Percentiles rank a stretch among this genome's conserved stretches.
Evolutionary conservation across 1,140 invertebrate species (phyloP).

Genomic region (Onthophagus taurus): DNA sequence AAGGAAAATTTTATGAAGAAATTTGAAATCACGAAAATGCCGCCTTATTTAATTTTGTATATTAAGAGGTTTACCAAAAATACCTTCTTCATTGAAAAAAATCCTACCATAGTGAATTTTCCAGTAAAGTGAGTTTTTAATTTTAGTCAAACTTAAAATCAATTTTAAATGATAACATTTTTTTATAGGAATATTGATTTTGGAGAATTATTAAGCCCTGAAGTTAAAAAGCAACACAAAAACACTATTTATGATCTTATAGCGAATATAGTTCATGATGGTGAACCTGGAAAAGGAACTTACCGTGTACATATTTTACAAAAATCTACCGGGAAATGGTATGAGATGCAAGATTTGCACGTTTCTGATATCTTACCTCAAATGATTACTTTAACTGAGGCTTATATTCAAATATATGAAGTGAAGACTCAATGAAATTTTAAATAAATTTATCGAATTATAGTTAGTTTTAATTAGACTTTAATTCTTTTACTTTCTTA

Average conservation of each 20-base stretch:
- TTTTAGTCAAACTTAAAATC: too few relatives aligned
- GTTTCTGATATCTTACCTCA: conserved; percentile 96
- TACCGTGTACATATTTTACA: conserved; percentile 95
- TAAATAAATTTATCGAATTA: too few relatives aligned
- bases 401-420: conserved; percentile 88
- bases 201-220: conserved; percentile 85
- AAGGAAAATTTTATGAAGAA: conserved; percentile 97
- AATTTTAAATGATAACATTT: conserved; percentile 18
- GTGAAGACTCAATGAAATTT: too few relatives aligned
- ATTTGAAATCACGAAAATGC: conserved; percentile 90
- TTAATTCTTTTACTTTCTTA: too few relatives aligned
- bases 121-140: conserved; percentile 86
- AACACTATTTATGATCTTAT: conserved; percentile 89
- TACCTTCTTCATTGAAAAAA: conserved; percentile 98
- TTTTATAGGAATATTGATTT: conserved; percentile 87
- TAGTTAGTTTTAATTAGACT: too few relatives aligned
- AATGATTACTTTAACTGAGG: conserved; percentile 98
- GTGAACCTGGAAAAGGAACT: conserved; percentile 86
- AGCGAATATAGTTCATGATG: conserved; percentile 98
- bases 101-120: conserved; percentile 99
- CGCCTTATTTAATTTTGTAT: conserved; percentile 95
- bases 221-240: conserved; percentile 68
- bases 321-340: conserved; percentile 78
- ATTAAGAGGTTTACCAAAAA: conserved; percentile 99
- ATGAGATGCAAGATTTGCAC: conserved; percentile 98